phyloP scores from a whole-genome alignment of 2,113 vertebrate species.

The Pterocles orientalis region DNA sequence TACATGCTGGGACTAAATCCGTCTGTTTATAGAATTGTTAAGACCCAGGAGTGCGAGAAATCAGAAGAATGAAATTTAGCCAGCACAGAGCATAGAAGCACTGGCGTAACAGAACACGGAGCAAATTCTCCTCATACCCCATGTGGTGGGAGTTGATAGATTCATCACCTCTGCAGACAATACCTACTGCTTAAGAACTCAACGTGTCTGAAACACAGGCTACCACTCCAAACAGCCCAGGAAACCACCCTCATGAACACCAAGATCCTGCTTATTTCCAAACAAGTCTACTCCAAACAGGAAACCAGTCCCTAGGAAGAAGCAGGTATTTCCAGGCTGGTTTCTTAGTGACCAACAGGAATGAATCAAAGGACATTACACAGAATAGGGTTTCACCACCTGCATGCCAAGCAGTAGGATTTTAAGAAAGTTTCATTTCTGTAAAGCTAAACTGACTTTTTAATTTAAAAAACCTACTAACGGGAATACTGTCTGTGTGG shows the following conservation, averaged over 20 bases:
- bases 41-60: not conserved
- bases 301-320: not conserved
- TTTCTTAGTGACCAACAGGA: not conserved
- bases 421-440: not conserved
- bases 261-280: not conserved
- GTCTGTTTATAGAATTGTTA: not conserved
- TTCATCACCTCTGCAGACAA: not conserved
- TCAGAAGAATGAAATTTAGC: not conserved
- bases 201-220: not conserved
- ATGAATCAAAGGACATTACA: not conserved
- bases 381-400: not conserved
- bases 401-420: not conserved
- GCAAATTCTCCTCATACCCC: not conserved
- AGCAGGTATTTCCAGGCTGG: not conserved
- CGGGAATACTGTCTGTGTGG: not conserved
- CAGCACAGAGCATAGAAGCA: not conserved
- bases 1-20: not conserved
- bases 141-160: not conserved
- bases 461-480: not conserved
- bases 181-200: not conserved
- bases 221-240: not conserved
- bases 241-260: not conserved
- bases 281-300: not conserved
- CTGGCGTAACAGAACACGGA: accelerated
- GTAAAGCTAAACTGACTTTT: not conserved